These are phyloP conservation scores for Notodonta ziczac DNA, from an alignment of 2,888 invertebrate species.

Conservation along the genomic window DNA sequence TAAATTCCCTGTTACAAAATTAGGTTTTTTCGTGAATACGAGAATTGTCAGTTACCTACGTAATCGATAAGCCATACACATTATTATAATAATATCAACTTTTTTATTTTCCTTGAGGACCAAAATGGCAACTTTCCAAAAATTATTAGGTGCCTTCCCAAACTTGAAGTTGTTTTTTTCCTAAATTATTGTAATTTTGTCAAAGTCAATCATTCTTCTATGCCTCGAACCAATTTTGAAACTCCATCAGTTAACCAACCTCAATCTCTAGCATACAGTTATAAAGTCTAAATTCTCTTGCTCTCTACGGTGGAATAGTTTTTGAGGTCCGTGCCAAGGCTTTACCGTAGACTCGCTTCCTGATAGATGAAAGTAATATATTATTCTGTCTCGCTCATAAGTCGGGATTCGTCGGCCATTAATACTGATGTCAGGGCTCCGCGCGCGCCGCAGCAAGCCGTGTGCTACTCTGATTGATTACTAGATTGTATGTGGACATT, in stretches of 20 bases:
- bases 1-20: too few relatives aligned
- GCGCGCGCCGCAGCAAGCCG: slow-evolving; percentile 1
- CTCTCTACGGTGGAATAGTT: slow-evolving; percentile 18
- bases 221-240: slow-evolving; percentile 7
- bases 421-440: slow-evolving; percentile 40
- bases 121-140: too few relatives aligned
- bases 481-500: slow-evolving; percentile 23
- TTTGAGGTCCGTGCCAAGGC: slow-evolving; percentile 38
- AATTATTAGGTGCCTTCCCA: too few relatives aligned
- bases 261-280: slow-evolving; percentile 14
- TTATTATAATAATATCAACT: too few relatives aligned
- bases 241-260: slow-evolving; percentile 11
- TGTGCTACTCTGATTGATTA: slow-evolving; percentile 32
- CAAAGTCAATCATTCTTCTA: too few relatives aligned
- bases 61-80: too few relatives aligned
- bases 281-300: slow-evolving; percentile 20
- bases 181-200: not conserved
- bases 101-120: too few relatives aligned
- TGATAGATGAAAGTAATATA: slow-evolving; percentile 54
- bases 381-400: slow-evolving; percentile 50
- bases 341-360: slow-evolving; percentile 44
- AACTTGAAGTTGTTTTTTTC: too few relatives aligned
- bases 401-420: slow-evolving; percentile 44
- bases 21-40: too few relatives aligned
- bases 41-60: too few relatives aligned